phyloP scores from a whole-genome alignment of 2,888 invertebrate species.

The Bugulina stolonifera region DNA sequence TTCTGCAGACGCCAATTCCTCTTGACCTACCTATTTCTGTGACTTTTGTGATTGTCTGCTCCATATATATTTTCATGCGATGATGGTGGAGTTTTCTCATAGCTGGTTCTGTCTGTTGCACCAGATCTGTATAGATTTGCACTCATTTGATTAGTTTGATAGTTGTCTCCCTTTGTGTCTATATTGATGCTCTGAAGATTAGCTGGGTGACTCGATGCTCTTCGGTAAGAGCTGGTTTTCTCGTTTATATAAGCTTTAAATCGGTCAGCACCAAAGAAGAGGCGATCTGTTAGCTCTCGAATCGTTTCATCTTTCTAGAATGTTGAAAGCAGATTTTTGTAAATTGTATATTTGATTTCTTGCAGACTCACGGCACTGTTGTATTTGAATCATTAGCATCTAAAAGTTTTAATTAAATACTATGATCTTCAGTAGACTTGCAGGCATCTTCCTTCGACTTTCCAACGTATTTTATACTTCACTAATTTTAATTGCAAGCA shows the following conservation, averaged over 20 bases:
- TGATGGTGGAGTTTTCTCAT: background rate
- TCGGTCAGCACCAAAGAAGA: slow-evolving; percentile 25
- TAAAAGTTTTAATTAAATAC: too few species aligned
- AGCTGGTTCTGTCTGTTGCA: background rate
- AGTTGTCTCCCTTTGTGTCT: background rate
- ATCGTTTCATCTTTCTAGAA: slow-evolving; percentile 26
- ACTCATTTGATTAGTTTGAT: background rate
- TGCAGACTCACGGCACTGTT: too few species aligned
- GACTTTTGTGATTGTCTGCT: background rate
- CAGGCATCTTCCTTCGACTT: too few species aligned
- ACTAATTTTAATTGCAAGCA: too few species aligned
- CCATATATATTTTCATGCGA: background rate
- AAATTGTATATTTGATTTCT: too few species aligned
- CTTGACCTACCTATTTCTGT: background rate
- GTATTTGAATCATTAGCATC: too few species aligned
- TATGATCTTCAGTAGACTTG: too few species aligned
- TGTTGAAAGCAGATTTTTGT: too few species aligned
- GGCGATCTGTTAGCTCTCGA: slow-evolving; percentile 19
- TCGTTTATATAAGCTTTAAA: slow-evolving; percentile 17
- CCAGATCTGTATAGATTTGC: background rate
- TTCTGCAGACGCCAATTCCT: too few species aligned
- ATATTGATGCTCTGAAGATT: background rate
- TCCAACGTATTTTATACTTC: too few species aligned
- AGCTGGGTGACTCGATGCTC: background rate
- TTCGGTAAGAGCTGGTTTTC: background rate